phyloP scores from a whole-genome alignment of 2,797 vertebrate genomes.

The Cygnus olor region DNA sequence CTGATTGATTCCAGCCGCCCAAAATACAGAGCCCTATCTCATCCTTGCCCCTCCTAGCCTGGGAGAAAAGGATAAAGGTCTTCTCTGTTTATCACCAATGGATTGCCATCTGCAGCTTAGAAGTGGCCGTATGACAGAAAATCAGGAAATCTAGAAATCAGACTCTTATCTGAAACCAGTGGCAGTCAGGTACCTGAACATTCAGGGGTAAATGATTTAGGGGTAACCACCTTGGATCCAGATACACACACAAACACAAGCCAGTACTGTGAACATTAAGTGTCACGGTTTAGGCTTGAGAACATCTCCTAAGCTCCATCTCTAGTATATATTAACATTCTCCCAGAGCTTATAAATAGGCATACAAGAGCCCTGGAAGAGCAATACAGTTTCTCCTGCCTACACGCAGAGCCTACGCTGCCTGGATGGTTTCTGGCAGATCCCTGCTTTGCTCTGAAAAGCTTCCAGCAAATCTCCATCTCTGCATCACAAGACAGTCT shows the following conservation, averaged over 20 bases:
- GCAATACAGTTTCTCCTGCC: not conserved
- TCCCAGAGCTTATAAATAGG: not conserved
- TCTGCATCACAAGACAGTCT: not conserved
- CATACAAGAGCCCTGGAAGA: slow-evolving; percentile 11
- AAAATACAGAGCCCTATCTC: not conserved
- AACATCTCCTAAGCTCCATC: not conserved
- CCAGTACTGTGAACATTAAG: not conserved
- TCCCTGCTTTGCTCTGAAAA: not conserved
- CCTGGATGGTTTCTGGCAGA: not conserved
- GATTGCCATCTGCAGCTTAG: not conserved
- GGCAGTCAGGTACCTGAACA: not conserved
- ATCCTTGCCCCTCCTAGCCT: not conserved
- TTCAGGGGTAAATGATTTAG: not conserved
- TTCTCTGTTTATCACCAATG: not conserved
- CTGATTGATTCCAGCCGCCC: not conserved
- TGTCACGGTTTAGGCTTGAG: not conserved
- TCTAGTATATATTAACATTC: not conserved
- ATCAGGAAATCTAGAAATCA: not conserved
- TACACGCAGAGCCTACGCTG: not conserved
- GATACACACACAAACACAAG: not conserved
- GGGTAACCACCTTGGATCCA: not conserved
- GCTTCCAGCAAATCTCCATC: slow-evolving; percentile 9
- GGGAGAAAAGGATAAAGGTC: not conserved
- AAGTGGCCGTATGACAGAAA: not conserved
- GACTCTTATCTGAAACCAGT: not conserved